Evolutionary conservation across 2,888 invertebrate genomes (phyloP), one percentile per base, ranked within the genome.

Genomic region (Leptopilina drosophilae): DNA sequence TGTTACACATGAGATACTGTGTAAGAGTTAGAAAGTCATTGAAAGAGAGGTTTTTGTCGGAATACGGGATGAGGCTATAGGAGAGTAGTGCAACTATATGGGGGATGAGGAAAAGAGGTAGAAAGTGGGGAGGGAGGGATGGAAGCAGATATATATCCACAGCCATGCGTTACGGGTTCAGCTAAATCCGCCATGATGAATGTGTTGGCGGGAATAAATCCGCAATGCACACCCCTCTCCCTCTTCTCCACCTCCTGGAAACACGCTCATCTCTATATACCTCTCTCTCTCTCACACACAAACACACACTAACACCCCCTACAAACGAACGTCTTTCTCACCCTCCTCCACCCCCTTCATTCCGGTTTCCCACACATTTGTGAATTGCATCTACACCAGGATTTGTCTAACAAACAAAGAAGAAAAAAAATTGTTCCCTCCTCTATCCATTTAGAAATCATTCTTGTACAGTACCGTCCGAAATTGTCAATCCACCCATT

Each of bases 81-180:
- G 82, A 80, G 80, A 78, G 78, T 42, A 64, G 49, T 11, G 49
- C 9, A 49, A 49, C 49, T 59, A 64, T 64, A 77, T 80, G 79
- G 79, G 81, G 80, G 53, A 53, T 40, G 75, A 53, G 79, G n/a
- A 73, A 78, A 81, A 76, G 81, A 82, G 77, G 77, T 42, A 42
- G 64, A 77, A 80, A 26, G 78, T 79, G 56, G 67, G 78, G 80
- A 85, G 84, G 87, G 80, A 4, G 33, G 85, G 83, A 87, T 89
- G 88, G 87, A 88, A 89, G 87, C 90, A 90, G 90, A 91, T 91
- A 91, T 90, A 90, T 90, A 90, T 90, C 90, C 90, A 89, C 83
- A 89, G 91, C 91, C 90, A 91, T 92, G 91, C 91, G 90, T 92
- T 91, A 91, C 91, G 91, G 91, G 91, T 91, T 92, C 91, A 91